A percentile compares a stretch with the other conserved stretches of the same genome.
Evolutionary conservation across 2,888 invertebrate genomes (phyloP).

Genomic region (Macrosiphum euphorbiae): DNA sequence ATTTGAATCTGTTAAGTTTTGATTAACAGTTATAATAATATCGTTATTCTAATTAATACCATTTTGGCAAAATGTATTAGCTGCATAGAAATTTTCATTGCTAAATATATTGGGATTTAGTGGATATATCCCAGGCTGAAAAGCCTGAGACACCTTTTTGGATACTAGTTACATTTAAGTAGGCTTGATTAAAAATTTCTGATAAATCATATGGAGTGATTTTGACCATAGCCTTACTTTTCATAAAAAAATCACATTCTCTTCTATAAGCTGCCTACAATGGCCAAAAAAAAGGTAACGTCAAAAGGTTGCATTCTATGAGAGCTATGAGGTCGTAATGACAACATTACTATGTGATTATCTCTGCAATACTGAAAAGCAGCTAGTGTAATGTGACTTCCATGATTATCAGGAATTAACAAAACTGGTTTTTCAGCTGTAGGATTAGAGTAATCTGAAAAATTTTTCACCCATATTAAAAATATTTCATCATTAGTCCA

Average conservation of each 20-base stretch:
- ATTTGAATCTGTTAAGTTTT: too few relatives aligned
- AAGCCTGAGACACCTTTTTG: neutral
- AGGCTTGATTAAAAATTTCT: neutral
- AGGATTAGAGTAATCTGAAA: neutral
- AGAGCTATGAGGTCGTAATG: neutral
- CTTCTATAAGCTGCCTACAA: too few relatives aligned
- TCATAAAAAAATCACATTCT: neutral
- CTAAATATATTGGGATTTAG: neutral
- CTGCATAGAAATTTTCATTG: neutral
- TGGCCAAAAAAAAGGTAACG: neutral
- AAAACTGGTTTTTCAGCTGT: neutral
- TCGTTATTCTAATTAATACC: too few relatives aligned
- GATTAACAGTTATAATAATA: too few relatives aligned
- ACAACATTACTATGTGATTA: neutral
- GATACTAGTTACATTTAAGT: neutral
- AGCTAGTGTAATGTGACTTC: neutral
- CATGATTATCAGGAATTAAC: neutral
- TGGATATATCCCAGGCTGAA: neutral
- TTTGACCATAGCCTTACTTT: neutral
- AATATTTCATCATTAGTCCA: neutral
- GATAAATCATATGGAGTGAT: neutral
- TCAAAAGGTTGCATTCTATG: neutral
- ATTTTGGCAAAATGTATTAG: neutral
- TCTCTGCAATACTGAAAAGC: neutral
- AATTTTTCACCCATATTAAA: neutral